Evolutionary conservation across 2,888 invertebrate genomes (phyloP), one percentile per base, ranked within the genome.

Genomic region (Nebria salina): DNA sequence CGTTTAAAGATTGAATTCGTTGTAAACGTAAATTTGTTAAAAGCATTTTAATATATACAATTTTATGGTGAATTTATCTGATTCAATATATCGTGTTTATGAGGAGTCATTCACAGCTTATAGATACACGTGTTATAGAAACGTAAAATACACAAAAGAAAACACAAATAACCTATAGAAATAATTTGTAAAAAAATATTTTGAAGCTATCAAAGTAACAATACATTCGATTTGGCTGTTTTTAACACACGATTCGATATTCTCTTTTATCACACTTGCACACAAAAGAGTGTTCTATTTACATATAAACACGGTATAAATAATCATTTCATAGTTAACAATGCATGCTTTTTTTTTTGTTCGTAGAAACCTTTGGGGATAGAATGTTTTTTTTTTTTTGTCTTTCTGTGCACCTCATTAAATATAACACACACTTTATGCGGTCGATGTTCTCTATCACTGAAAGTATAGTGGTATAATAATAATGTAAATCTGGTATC

Each of bases 231-330:
- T 54, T 54, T 54, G 54, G 13, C 54, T 54, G 54, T 54, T 54
- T 54, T 54, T 54, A 54, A 11, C 54, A 54, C 54, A 54, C 54
- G 54, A 54, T 54, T 54, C 54, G 8, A 54, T 54, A 54, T 54
- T 54, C 54, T 8, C 5, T 54, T 54, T 54, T 54, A 54, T 54
- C 54, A 54, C 54, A 54, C 54, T 54, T 54, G 54, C 13, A 54
- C 20, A 54, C 54, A 54, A 54, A 54, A 54, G 54, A 54, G 54
- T 6, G 54, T 54, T 54, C 54, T 54, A 54, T 54, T 54, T 54
- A 54, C 54, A 54, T 54, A 54, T 54, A 54, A 54, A 54, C 54
- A 54, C 54, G 54, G 54, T 54, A 54, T 54, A 54, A 54, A 54
- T 54, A 54, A 54, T 54, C 54, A 54, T 54, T 54, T 54, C 54